A percentile compares a stretch with the other conserved stretches of the same genome.
phyloP scores from a whole-genome alignment of 2,888 invertebrate species.

The Tipula helvola region DNA sequence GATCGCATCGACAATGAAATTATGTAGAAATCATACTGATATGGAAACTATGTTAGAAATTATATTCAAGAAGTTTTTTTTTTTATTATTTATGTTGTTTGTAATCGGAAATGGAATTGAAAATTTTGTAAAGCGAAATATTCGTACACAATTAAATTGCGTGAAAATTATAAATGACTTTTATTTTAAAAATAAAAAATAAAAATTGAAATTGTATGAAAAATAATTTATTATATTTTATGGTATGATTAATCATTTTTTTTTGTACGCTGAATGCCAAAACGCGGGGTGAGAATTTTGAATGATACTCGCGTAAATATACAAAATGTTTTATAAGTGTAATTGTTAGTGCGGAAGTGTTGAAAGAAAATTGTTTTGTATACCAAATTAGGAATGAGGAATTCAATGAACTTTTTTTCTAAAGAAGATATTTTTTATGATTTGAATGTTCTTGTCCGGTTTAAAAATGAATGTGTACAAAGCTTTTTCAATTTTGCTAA shows the following conservation, averaged over 20 bases:
- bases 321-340: neutral
- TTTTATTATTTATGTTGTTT: neutral
- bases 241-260: neutral
- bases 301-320: neutral
- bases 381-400: no score
- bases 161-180: conserved; percentile 4
- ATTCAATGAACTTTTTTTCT: no score
- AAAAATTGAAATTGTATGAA: neutral
- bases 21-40: no score
- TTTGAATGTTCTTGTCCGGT: no score
- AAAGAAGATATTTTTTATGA: no score
- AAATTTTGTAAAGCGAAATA: neutral
- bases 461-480: no score
- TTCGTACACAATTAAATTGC: neutral
- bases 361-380: neutral
- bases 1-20: neutral
- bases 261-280: neutral
- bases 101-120: neutral
- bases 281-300: neutral
- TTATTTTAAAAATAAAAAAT: neutral
- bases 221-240: neutral
- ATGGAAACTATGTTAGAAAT: no score
- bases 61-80: no score
- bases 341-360: neutral
- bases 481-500: no score